Base-by-base conservation (phyloP, 2,888 invertebrate species). In the Panorpa germanica region DNA sequence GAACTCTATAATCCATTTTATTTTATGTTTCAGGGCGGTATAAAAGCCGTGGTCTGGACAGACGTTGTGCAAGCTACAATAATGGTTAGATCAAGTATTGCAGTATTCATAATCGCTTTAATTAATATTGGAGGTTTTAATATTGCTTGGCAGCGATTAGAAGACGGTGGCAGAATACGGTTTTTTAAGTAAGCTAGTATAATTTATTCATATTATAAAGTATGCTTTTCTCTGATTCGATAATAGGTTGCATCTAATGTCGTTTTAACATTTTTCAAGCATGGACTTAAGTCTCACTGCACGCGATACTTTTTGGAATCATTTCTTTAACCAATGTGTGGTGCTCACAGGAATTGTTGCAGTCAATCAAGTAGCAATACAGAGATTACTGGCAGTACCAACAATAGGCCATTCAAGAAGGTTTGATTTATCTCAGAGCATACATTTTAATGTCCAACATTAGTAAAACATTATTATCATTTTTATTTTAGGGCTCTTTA, bases 281-380 rank as follows among this genome's bases (percentile, higher is more conserved):
- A 62, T 63, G 39, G 59, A 59, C 40, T 48, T 65, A 1, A 69
- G 71, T 41, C 57, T 65, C 10, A 63, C 61, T 28, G 60, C 63
- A 23, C 57, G 76, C 16, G 65, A 68, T 34, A 67, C 73, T 0
- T 53, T 74, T 9, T 75, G 72, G 67, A 61, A 67, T 23, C 58
- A 66, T 16, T 43, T 65, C 9, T 48, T 68, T 29, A 62, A 64
- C 8, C 67, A 68, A 8, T 58, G 63, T 24, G 45, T 63, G 5
- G 58, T 65, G 35, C 70, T 68, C 63, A 57, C 66, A 6, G 57
- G 67, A 2, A 66, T 70, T 41, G 68, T 73, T 41, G 62, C 70
- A 9, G 63, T 71, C 8, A 72, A 74, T 51, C 77, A 77, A 49
- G 70, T 70, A 29, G 70, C 72, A 59, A 71, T 77, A 1, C 76